Evolutionary conservation across 2,888 invertebrate species (phyloP), one percentile per base, ranked within the genome.

Genomic region (Trissolcus japonicus): DNA sequence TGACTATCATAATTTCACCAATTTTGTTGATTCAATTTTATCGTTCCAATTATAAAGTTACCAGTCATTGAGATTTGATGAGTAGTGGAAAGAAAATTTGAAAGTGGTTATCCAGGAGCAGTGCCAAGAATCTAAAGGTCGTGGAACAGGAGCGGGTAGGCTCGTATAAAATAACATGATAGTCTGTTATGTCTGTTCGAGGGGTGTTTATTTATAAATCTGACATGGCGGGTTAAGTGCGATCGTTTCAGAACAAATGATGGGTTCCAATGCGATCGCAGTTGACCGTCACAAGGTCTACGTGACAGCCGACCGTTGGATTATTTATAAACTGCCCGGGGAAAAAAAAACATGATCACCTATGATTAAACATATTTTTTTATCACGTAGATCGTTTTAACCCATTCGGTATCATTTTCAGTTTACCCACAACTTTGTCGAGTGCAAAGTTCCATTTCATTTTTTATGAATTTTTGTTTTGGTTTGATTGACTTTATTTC

Each of bases 121-220:
- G 69, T 71, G 76, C 71, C 76, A 76, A 71, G 61, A 76, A 76
- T 76, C 41, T 50, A 57, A 76, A 76, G 76, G 71, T 65, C 71
- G 62, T 54, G 21, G 6, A 66, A 71, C 66, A 66, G 71, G 71
- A 67, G 46, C 66, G 68, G 69, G 65, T 76, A 76, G 69, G 75
- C 69, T 40, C 35, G 16, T n/a, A 6, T 6, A 14, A 46, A 46
- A 57, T 66, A 56, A 35, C 17, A 56, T 40, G 48, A 21, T 21
- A 9, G 19, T 51, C 46, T 57, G 57, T 63, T 72, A 53, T 57
- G 57, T 59, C 19, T 43, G 25, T 40, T 35, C 48, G 61, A 29
- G 35, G 16, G 46, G 35, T 35, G 16, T 48, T 75, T 75, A 75
- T 75, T 75, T 75, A 68, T 75, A 75, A 75, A 71, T 62, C 40